A percentile compares a stretch with the other conserved stretches of the same genome.
These are phyloP conservation scores for Corythaixoides concolor DNA, from an alignment of 2,113 vertebrate genomes.

Conservation along the genomic window DNA sequence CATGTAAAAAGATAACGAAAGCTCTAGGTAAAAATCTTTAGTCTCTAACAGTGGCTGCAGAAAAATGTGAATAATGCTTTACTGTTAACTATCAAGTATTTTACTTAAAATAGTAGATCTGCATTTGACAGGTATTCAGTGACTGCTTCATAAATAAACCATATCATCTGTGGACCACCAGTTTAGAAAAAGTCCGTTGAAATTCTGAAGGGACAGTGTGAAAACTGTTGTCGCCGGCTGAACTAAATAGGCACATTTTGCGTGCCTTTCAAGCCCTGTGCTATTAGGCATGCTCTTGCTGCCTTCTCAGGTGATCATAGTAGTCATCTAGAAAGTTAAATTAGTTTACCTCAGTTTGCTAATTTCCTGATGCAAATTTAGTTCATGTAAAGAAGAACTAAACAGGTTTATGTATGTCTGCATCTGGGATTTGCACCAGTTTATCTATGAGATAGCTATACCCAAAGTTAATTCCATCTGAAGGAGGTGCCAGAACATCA, in stretches of 20 bases:
- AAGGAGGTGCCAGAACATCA: slow-evolving; percentile 47
- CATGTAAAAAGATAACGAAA: neutral
- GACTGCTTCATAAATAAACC: neutral
- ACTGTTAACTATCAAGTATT: neutral
- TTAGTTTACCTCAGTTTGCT: slow-evolving; percentile 1
- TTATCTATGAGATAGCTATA: neutral
- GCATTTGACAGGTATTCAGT: neutral
- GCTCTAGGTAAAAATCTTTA: neutral
- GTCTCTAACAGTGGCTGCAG: neutral
- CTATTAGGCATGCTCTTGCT: neutral
- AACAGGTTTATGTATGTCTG: neutral
- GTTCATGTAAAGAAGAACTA: neutral
- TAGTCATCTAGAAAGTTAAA: neutral
- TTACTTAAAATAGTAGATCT: neutral
- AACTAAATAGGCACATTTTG: neutral
- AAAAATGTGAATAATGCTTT: neutral
- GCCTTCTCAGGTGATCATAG: neutral
- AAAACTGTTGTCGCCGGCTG: neutral
- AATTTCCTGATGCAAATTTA: neutral
- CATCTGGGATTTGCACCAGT: neutral
- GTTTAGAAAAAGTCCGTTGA: neutral
- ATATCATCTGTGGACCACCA: neutral
- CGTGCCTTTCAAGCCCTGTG: neutral
- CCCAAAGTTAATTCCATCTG: neutral
- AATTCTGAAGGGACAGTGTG: neutral